phyloP scores from a whole-genome alignment of 1,140 invertebrate species.

The Calliopsis andreniformis region DNA sequence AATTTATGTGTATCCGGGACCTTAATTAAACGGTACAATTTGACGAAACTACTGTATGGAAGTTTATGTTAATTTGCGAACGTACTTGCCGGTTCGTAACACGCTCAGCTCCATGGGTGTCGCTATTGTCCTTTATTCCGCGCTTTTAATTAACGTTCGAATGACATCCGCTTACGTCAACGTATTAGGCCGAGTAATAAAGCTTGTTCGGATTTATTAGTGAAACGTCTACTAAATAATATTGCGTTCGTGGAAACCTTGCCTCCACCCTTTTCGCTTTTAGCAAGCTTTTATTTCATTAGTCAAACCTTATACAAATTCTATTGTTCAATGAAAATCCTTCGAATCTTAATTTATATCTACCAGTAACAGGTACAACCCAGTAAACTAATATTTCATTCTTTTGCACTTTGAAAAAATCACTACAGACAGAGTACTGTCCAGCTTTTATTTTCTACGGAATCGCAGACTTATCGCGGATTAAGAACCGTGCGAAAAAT shows the following conservation, averaged over 20 bases:
- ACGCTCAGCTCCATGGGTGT: neutral
- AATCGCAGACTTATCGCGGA: neutral
- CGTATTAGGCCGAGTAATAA: neutral
- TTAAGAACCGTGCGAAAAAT: neutral
- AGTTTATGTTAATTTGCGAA: slow-evolving; percentile 63
- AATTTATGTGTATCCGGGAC: slow-evolving; percentile 66
- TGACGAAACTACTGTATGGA: slow-evolving; percentile 43
- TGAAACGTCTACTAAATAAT: neutral
- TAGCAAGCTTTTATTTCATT: too few species aligned
- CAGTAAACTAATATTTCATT: too few species aligned
- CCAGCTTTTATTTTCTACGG: too few species aligned
- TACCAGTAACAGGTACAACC: too few species aligned
- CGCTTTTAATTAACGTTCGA: slow-evolving; percentile 36
- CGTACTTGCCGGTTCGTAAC: slow-evolving; percentile 39
- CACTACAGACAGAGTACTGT: too few species aligned
- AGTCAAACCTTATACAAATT: too few species aligned
- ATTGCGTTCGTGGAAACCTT: too few species aligned
- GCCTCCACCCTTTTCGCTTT: too few species aligned
- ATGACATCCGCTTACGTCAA: neutral
- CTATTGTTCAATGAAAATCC: too few species aligned
- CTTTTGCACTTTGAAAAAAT: too few species aligned
- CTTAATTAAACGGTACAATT: slow-evolving; percentile 64
- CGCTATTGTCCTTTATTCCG: slow-evolving; percentile 8
- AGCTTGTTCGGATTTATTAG: neutral
- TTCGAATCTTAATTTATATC: too few species aligned